These are phyloP conservation scores for Nezara viridula DNA, from an alignment of 2,888 invertebrate species.

Conservation along the genomic window DNA sequence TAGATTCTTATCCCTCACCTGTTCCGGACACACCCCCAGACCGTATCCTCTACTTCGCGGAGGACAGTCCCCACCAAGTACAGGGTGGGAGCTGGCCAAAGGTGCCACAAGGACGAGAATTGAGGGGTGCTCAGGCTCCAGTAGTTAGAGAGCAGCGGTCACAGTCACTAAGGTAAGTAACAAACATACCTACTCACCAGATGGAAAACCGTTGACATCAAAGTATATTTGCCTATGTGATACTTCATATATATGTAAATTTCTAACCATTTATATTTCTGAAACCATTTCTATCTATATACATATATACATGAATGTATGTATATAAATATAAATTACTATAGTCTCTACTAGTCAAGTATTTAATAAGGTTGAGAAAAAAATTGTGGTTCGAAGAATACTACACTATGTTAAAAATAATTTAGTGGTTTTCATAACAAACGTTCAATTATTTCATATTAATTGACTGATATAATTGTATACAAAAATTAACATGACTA, in stretches of 20 bases:
- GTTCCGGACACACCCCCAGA: slow-evolving; percentile 16
- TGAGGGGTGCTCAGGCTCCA: background rate
- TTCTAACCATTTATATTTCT: too few relatives aligned
- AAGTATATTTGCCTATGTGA: background rate
- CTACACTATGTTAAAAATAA: background rate
- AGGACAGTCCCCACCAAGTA: slow-evolving; percentile 6
- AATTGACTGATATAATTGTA: background rate
- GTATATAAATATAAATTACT: background rate
- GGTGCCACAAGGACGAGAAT: slow-evolving; percentile 23
- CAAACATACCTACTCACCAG: background rate
- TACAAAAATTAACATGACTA: too few relatives aligned
- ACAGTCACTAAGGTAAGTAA: slow-evolving; percentile 45
- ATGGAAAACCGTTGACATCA: background rate
- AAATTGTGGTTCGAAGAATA: background rate
- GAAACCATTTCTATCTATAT: too few relatives aligned
- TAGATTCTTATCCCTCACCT: slow-evolving; percentile 2
- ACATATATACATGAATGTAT: background rate
- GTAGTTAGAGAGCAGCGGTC: slow-evolving; percentile 22
- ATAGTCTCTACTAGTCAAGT: background rate
- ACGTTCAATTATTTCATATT: background rate
- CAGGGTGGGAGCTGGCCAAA: slow-evolving; percentile 10
- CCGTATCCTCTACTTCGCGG: slow-evolving; percentile 10
- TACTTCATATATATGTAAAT: too few relatives aligned
- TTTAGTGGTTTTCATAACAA: background rate
- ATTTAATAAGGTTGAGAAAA: background rate